phyloP scores from a whole-genome alignment of 2,797 vertebrate genomes.

The Mus spretus region DNA sequence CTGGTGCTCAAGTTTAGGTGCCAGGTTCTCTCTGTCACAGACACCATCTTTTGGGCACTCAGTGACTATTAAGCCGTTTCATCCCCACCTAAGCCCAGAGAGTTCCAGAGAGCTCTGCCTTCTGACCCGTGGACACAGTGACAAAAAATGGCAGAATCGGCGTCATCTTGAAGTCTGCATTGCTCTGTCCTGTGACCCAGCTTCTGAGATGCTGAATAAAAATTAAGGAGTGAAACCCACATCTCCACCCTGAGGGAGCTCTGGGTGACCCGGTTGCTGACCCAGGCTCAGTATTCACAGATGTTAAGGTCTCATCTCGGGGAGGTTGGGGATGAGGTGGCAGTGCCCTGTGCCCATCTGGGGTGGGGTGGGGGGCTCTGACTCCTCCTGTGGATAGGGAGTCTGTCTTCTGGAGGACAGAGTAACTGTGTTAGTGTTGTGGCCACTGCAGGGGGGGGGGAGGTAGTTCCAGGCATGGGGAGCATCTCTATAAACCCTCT shows the following conservation, averaged over 20 bases:
- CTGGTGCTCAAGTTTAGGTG: neutral
- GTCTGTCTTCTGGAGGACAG: neutral
- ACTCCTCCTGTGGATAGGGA: neutral
- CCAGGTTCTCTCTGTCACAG: neutral
- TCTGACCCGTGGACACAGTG: neutral
- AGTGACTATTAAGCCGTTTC: neutral
- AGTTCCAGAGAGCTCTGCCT: neutral
- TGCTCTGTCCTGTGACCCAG: neutral
- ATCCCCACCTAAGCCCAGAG: neutral
- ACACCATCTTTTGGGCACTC: neutral
- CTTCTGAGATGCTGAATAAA: neutral
- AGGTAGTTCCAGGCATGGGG: neutral
- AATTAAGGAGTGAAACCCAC: neutral
- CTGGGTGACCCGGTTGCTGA: neutral
- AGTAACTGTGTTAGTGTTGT: neutral
- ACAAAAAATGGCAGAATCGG: neutral
- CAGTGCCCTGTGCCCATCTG: neutral
- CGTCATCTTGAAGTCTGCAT: fast-evolving
- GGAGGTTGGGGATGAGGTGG: neutral
- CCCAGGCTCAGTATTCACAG: neutral
- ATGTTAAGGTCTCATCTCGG: neutral
- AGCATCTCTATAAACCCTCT: neutral
- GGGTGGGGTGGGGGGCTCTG: fast-evolving
- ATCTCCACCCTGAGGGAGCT: neutral
- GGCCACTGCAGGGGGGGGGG: too few relatives aligned